These are phyloP conservation scores for Tetranychus truncatus DNA, from an alignment of 2,888 invertebrate genomes.

Conservation along the genomic window DNA sequence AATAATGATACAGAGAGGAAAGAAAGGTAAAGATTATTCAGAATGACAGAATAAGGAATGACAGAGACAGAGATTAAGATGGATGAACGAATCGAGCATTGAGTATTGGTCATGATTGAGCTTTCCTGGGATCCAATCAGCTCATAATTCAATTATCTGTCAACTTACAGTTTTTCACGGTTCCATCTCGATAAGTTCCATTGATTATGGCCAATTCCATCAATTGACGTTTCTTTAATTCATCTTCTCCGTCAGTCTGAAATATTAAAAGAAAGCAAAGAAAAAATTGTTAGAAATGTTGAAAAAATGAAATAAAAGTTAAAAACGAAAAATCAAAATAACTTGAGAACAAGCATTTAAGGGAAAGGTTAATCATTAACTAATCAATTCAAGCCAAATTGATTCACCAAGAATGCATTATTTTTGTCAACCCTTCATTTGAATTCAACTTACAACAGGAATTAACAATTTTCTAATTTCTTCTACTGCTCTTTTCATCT, in stretches of 20 bases:
- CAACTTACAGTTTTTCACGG: not conserved
- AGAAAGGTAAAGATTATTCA: not conserved
- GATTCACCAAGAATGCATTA: no score
- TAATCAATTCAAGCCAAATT: not conserved
- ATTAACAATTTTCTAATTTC: slow-evolving; percentile 94
- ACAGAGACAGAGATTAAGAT: not conserved
- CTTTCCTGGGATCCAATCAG: not conserved
- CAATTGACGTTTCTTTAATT: slow-evolving; percentile 94
- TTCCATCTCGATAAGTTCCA: slow-evolving; percentile 81
- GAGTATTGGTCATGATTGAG: not conserved
- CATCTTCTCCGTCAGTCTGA: slow-evolving; percentile 99
- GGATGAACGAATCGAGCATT: not conserved
- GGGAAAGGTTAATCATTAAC: not conserved
- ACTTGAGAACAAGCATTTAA: not conserved
- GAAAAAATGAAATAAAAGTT: not conserved
- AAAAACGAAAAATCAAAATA: not conserved
- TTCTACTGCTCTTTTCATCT: slow-evolving; percentile 83
- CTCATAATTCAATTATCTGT: slow-evolving; percentile 7
- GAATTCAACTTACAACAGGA: slow-evolving; percentile 52
- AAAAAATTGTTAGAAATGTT: not conserved
- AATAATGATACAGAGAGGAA: not conserved
- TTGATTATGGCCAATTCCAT: slow-evolving; percentile 99
- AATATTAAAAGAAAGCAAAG: slow-evolving; percentile 30
- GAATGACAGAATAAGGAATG: not conserved
- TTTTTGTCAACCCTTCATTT: no score